Percentiles rank a stretch among this genome's conserved stretches.
Conservation (phyloP, 2,888 invertebrate genomes). For the Macaria notata region DNA sequence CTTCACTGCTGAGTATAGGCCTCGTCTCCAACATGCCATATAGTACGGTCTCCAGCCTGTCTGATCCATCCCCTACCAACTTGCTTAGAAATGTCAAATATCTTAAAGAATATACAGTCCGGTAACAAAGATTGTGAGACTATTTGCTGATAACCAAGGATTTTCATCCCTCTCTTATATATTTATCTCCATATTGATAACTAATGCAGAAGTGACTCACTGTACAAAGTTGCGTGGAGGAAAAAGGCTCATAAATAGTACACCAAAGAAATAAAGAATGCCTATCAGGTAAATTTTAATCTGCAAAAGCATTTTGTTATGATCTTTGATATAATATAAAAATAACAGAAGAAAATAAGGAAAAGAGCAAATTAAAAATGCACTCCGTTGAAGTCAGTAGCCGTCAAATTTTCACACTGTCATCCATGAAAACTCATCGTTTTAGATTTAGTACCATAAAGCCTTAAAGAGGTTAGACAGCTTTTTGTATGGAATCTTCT, state of each 20-base stretch:
- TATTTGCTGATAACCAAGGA: too few species aligned
- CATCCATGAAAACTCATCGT: too few species aligned
- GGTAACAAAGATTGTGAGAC: too few species aligned
- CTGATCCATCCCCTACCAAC: too few species aligned
- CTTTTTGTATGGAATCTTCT: conserved; percentile 5
- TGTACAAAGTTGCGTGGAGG: conserved; percentile 69
- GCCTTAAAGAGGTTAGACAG: not conserved
- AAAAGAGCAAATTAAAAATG: conserved; percentile 1
- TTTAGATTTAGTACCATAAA: too few species aligned
- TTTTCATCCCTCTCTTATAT: too few species aligned
- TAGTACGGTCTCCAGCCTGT: too few species aligned
- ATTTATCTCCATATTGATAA: too few species aligned
- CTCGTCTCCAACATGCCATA: too few species aligned
- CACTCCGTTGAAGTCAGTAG: not conserved
- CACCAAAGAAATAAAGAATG: conserved; percentile 61
- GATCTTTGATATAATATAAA: not conserved
- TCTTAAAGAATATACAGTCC: too few species aligned
- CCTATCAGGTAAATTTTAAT: conserved; percentile 66
- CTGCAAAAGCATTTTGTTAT: conserved; percentile 60
- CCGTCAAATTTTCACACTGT: not conserved
- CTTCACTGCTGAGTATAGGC: too few species aligned
- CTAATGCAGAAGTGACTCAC: conserved; percentile 44
- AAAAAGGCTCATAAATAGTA: conserved; percentile 63
- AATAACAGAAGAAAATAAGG: not conserved
- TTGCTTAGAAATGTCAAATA: too few species aligned